Evolutionary conservation across 92 coral and sea anemone species (phyloP).

Genomic region (Scolanthus callimorphus): DNA sequence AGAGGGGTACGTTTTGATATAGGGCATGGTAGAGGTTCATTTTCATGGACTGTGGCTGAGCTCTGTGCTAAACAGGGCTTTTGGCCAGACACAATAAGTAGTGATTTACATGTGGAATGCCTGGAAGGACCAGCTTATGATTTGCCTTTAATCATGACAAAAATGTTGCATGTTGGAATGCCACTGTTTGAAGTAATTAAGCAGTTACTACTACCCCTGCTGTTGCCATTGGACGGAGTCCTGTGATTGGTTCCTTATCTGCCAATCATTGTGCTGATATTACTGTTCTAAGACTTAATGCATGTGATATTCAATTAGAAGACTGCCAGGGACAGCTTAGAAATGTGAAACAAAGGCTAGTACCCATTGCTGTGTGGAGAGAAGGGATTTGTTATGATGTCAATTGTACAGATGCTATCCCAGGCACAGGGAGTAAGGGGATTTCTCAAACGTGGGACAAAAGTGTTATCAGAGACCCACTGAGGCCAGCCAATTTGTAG

Average conservation of each 20-base stretch:
- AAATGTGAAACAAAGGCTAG: constrained; percentile 25
- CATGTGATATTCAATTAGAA: constrained; percentile 55
- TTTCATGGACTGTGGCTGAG: constrained; percentile 91
- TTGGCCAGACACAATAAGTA: constrained; percentile 83
- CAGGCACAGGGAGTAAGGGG: too few species aligned
- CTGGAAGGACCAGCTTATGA: constrained; percentile 76
- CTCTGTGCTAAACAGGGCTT: constrained; percentile 70
- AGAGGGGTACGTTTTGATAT: constrained; percentile 81
- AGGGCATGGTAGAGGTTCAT: constrained; percentile 89
- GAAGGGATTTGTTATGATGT: too few species aligned
- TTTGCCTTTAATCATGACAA: constrained; percentile 70
- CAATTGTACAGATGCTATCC: too few species aligned
- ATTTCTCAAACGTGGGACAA: too few species aligned
- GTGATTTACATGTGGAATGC: constrained; percentile 66
- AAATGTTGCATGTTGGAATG: constrained; percentile 81
- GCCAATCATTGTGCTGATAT: constrained; percentile 56
- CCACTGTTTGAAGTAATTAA: constrained; percentile 61
- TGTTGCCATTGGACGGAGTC: constrained; percentile 56
- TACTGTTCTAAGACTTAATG: constrained; percentile 45
- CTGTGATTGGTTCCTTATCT: constrained; percentile 61
- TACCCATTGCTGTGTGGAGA: constrained; percentile 79
- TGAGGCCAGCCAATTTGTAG: too few species aligned
- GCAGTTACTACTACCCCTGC: constrained; percentile 82
- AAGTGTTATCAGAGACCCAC: too few species aligned
- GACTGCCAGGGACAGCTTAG: constrained; percentile 67